Conservation (phyloP, 2,797 vertebrate genomes). For the Podarcis lilfordi region DNA sequence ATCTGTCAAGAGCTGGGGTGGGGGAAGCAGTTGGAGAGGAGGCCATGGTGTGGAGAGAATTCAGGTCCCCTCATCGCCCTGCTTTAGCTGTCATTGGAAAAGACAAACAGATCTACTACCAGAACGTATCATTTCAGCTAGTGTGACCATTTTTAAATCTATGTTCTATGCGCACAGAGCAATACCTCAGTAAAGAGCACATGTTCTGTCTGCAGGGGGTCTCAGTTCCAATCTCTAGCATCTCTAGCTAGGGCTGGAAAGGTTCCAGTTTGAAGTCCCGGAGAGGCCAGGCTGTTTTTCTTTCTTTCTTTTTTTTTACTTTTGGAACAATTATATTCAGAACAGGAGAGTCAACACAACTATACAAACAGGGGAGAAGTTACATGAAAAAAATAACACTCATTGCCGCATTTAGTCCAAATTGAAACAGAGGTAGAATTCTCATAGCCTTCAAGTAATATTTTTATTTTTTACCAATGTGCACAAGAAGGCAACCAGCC, state of each 20-base stretch:
- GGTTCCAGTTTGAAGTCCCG: no score
- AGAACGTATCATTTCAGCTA: no score
- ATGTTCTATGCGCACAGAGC: no score
- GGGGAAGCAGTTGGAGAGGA: no score
- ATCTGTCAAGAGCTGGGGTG: no score
- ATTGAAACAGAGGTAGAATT: neutral
- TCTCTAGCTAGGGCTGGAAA: neutral
- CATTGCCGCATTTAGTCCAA: neutral
- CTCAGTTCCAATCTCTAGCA: neutral
- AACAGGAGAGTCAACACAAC: constrained; percentile 36
- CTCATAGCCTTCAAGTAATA: neutral
- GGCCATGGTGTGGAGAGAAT: no score
- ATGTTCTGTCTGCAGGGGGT: neutral
- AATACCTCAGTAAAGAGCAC: neutral
- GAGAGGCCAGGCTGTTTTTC: no score
- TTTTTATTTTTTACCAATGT: neutral
- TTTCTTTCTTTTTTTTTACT: neutral
- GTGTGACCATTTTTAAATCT: no score
- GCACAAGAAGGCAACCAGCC: neutral
- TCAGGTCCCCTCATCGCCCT: no score
- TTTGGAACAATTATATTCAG: constrained; percentile 55
- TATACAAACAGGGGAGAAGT: constrained; percentile 33
- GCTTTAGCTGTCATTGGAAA: no score
- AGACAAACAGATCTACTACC: no score
- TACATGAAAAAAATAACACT: constrained; percentile 27